Evolutionary conservation across 2,888 invertebrate genomes (phyloP).

Genomic region (Sphaerophoria taeniata): DNA sequence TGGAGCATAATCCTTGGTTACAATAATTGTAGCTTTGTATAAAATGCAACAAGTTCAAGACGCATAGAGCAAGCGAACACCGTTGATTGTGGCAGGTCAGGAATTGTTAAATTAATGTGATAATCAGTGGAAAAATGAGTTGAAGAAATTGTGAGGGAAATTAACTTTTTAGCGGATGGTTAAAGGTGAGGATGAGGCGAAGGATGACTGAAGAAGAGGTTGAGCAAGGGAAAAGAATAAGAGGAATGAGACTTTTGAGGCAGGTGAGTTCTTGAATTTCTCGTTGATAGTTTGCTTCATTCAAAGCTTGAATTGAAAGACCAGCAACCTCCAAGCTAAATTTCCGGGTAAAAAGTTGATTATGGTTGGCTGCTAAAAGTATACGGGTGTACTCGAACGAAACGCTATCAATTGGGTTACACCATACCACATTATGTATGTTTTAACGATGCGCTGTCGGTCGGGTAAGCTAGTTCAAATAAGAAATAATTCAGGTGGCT

Average conservation of each 20-base stretch:
- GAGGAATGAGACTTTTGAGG: not conserved
- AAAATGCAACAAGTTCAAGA: slow-evolving; percentile 53
- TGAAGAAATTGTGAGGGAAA: slow-evolving; percentile 2
- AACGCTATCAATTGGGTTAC: too few relatives aligned
- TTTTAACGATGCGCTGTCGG: too few relatives aligned
- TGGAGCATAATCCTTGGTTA: slow-evolving; percentile 33
- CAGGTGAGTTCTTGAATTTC: not conserved
- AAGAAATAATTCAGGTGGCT: too few relatives aligned
- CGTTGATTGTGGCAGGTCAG: slow-evolving; percentile 42
- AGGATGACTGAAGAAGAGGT: not conserved
- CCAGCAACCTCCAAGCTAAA: too few relatives aligned
- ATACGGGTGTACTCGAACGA: too few relatives aligned
- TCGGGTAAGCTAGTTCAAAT: too few relatives aligned
- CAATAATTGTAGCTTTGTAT: slow-evolving; percentile 29
- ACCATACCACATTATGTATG: too few relatives aligned
- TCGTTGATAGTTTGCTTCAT: too few relatives aligned
- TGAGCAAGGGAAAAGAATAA: not conserved
- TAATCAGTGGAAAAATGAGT: slow-evolving; percentile 38
- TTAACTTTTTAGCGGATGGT: not conserved
- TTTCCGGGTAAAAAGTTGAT: too few relatives aligned
- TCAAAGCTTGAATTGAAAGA: too few relatives aligned
- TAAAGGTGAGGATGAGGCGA: not conserved
- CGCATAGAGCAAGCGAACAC: not conserved
- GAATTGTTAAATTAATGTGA: slow-evolving; percentile 44
- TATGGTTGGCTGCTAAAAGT: too few relatives aligned